Percentiles rank a stretch among this genome's conserved stretches.
phyloP scores from a whole-genome alignment of 1,140 invertebrate genomes.

The Calosoma granatense region DNA sequence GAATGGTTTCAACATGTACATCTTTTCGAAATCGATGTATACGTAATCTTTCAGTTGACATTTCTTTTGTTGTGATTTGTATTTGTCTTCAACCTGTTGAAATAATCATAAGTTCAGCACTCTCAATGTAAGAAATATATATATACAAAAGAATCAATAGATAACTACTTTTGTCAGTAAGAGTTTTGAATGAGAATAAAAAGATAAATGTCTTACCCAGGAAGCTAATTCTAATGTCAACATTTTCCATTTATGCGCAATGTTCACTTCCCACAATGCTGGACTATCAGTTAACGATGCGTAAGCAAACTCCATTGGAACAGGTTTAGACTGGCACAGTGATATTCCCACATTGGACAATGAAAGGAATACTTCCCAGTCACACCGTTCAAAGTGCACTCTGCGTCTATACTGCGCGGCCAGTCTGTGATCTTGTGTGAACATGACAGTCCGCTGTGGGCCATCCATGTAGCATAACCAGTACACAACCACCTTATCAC shows the following conservation, averaged over 20 bases:
- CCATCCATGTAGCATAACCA: slow-evolving; percentile 70
- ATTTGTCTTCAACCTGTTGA: slow-evolving; percentile 58
- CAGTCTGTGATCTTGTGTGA: slow-evolving; percentile 69
- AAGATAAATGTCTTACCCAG: slow-evolving; percentile 45
- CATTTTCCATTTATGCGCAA: slow-evolving; percentile 67
- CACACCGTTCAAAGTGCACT: slow-evolving; percentile 59
- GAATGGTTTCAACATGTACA: slow-evolving; percentile 82
- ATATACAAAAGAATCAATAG: too few relatives aligned
- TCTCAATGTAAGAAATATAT: neutral
- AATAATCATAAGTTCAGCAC: neutral
- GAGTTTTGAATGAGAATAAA: too few relatives aligned
- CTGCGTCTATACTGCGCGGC: slow-evolving; percentile 55
- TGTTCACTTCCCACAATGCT: slow-evolving; percentile 71
- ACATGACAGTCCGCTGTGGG: slow-evolving; percentile 64
- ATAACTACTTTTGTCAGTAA: too few relatives aligned
- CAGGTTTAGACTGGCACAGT: slow-evolving; percentile 22
- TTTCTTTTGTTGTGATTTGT: slow-evolving; percentile 51
- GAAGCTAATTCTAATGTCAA: slow-evolving; percentile 64
- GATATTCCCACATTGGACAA: slow-evolving; percentile 62
- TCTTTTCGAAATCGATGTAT: slow-evolving; percentile 70
- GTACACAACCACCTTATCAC: slow-evolving; percentile 49
- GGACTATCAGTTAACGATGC: slow-evolving; percentile 54
- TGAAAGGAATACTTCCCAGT: slow-evolving; percentile 58
- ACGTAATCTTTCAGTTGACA: slow-evolving; percentile 68
- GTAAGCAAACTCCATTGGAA: slow-evolving; percentile 33